Evolutionary conservation across 2,888 invertebrate genomes (phyloP).

Genomic region (Stenotaenia linearis): DNA sequence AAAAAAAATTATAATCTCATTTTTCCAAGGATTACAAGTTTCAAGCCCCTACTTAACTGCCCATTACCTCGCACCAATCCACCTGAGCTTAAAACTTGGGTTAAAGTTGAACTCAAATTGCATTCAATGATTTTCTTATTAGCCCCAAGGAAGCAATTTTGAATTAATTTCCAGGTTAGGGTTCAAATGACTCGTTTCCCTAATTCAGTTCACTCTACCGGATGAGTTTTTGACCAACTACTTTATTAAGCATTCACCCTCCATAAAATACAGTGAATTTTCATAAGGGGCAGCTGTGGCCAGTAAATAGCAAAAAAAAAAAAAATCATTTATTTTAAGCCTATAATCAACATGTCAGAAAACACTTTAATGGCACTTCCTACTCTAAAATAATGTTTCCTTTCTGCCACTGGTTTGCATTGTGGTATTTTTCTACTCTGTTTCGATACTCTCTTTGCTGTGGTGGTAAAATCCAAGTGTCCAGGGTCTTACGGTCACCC

Average conservation of each 20-base stretch:
- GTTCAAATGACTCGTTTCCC: not conserved
- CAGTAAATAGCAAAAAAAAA: not conserved
- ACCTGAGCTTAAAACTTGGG: not conserved
- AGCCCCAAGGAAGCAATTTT: not conserved
- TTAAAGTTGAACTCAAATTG: not conserved
- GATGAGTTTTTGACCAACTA: not conserved
- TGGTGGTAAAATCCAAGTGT: not conserved
- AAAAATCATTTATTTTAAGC: not conserved
- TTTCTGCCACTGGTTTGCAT: not conserved
- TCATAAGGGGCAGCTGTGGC: not conserved
- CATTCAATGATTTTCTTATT: not conserved
- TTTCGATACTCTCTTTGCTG: not conserved
- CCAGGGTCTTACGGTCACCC: not conserved
- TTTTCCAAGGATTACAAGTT: not conserved
- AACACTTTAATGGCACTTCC: not conserved
- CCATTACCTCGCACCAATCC: not conserved
- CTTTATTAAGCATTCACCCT: not conserved
- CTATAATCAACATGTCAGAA: not conserved
- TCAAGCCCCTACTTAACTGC: not conserved
- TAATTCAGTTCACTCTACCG: not conserved
- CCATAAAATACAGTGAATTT: not conserved
- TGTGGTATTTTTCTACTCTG: not conserved
- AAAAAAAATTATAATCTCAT: not conserved
- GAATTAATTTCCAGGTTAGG: not conserved
- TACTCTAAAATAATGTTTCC: not conserved